Evolutionary conservation across 2,888 invertebrate genomes (phyloP), one percentile per base, ranked within the genome.

Genomic region (Pyrochroa serraticornis): DNA sequence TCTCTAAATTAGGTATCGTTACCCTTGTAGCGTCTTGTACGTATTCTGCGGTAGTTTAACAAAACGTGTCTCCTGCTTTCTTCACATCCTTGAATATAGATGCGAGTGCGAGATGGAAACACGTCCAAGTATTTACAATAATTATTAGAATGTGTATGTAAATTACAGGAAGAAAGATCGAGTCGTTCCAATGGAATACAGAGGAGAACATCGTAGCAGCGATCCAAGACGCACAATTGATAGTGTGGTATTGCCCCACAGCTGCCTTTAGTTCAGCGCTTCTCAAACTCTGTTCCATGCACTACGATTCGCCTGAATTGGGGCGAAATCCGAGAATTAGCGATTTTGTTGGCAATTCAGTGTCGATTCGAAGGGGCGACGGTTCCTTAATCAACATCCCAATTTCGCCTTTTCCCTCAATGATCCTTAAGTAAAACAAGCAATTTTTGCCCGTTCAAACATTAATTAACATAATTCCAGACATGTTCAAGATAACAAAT

Each of bases 311-410:
- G 1, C 77, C 81, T 62, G 95, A 97, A 76, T 87, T 94, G 68
- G 96, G 96, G 1, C 89, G 93, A 70, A 91, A 91, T 71, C 93
- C 96, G 0, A 84, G 87, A 56, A 85, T 97, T 7, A 82, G 89
- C 52, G 89, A 87, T 69, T 93, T 96, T 71, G 87, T 92, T 68
- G 93, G 93, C 58, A 92, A 92, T 57, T 87, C 92, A 51, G 87
- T 95, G 0, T 89, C 90, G 1, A 85, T 98, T 44, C 86, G 95
- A 58, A 87, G 95, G 37, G 90, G 91, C 0, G 95, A 97, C 72
- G 98, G 98, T 0, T 92, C 96, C 0, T 78, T 94, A 7, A 82
- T 97, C 31, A 88, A 87, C 59, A 81, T 88, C 5, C 84, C 88
- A 0, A 84, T 92, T 41, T 88, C 91, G 0, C 87, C 90, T 0